Conservation (phyloP, 2,797 vertebrate genomes). For the Macrochelys suwanniensis region DNA sequence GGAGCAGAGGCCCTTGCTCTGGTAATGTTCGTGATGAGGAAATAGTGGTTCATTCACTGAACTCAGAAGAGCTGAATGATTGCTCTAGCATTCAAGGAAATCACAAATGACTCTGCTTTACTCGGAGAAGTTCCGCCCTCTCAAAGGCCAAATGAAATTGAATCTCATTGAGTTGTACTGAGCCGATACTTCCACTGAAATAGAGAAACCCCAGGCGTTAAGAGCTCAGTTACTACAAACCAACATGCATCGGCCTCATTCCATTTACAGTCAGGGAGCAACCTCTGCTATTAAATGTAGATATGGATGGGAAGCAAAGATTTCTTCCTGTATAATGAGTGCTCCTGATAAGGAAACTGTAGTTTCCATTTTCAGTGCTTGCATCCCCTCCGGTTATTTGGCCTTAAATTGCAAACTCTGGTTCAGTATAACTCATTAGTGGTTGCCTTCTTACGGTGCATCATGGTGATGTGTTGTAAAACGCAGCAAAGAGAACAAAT, state of each 20-base stretch:
- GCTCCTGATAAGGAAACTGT: constrained; percentile 37
- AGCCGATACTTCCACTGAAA: not conserved
- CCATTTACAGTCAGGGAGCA: not conserved
- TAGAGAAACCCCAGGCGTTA: not conserved
- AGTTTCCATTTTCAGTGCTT: constrained; percentile 49
- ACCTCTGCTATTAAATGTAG: not conserved
- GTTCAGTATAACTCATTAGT: constrained; percentile 40
- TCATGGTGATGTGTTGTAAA: not conserved
- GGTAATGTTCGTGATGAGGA: not conserved
- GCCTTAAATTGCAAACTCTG: constrained; percentile 65
- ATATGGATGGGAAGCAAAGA: not conserved
- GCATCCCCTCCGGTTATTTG: constrained; percentile 60
- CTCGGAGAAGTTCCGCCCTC: not conserved
- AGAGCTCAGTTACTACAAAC: not conserved
- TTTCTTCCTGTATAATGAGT: constrained; percentile 41
- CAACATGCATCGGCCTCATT: not conserved
- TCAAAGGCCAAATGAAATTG: rapidly evolving
- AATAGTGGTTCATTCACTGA: not conserved
- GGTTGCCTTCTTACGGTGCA: not conserved
- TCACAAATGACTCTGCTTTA: rapidly evolving
- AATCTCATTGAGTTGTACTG: not conserved
- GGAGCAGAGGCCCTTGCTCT: not conserved
- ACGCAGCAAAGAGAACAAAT: not conserved
- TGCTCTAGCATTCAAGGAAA: rapidly evolving
- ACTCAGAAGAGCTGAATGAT: not conserved